Conservation (phyloP, 2,797 vertebrate species). For the Neosilurus mollespiculum region DNA sequence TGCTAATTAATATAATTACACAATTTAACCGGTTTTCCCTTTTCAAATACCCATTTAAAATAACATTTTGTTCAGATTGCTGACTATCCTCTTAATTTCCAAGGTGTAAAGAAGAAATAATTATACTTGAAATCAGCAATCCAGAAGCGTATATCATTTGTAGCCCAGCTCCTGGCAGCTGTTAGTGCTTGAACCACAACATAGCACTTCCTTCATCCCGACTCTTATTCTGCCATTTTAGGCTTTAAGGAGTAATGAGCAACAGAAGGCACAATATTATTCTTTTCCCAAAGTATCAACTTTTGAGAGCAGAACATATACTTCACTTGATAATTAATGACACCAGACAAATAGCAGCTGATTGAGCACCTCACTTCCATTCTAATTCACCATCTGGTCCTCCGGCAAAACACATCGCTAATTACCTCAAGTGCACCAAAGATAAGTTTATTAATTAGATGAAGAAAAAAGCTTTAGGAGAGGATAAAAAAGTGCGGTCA, state of each 20-base stretch:
- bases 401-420: conserved; percentile 74
- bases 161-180: conserved; percentile 42
- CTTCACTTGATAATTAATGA: conserved; percentile 81
- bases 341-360: conserved; percentile 80
- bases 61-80: background rate
- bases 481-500: conserved; percentile 45
- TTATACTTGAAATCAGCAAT: conserved; percentile 39
- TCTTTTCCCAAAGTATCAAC: conserved; percentile 76
- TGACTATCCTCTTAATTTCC: background rate
- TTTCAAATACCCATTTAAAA: background rate
- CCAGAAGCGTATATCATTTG: conserved; percentile 33
- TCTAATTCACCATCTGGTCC: conserved; percentile 82
- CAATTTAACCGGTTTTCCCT: background rate
- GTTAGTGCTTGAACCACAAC: conserved; percentile 35
- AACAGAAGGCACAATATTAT: conserved; percentile 78
- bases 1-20: background rate
- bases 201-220: conserved; percentile 30
- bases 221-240: conserved; percentile 32
- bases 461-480: conserved; percentile 59
- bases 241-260: conserved; percentile 78
- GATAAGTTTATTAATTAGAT: conserved; percentile 78
- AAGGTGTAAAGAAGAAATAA: conserved; percentile 46
- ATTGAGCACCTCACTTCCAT: conserved; percentile 81
- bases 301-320: conserved; percentile 77
- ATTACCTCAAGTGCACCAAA: conserved; percentile 78